Percentiles rank a stretch among this genome's conserved stretches.
Evolutionary conservation across 1,140 invertebrate genomes (phyloP).

Genomic region (Brachionus sp.): DNA sequence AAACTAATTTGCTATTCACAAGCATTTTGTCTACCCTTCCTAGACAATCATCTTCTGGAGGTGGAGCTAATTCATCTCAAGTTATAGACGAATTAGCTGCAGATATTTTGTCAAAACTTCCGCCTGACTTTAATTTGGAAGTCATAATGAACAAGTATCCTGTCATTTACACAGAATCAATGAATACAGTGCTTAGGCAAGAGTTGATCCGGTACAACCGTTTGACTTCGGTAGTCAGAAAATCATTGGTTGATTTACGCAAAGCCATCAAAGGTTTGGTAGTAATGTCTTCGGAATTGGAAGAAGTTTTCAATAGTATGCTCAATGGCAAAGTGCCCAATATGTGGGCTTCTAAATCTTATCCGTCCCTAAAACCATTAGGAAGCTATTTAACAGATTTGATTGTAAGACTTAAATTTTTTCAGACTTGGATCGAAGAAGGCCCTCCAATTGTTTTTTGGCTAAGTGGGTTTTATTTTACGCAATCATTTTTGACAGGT

Average conservation of each 20-base stretch:
- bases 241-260: slow-evolving; percentile 71
- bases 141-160: slow-evolving; percentile 51
- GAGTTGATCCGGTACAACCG: slow-evolving; percentile 83
- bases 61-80: slow-evolving; percentile 65
- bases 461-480: slow-evolving; percentile 59
- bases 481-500: slow-evolving; percentile 60
- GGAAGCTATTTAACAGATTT: slow-evolving; percentile 60
- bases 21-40: slow-evolving; percentile 81
- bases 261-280: slow-evolving; percentile 76
- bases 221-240: slow-evolving; percentile 69
- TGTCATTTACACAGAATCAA: slow-evolving; percentile 52
- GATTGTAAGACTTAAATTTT: slow-evolving; percentile 51
- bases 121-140: slow-evolving; percentile 70
- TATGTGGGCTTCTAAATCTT: slow-evolving; percentile 61
- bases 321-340: slow-evolving; percentile 73
- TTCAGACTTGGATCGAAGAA: not conserved
- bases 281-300: slow-evolving; percentile 79
- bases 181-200: slow-evolving; percentile 87
- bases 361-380: slow-evolving; percentile 59
- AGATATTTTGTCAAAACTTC: slow-evolving; percentile 71
- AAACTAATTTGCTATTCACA: slow-evolving; percentile 74
- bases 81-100: slow-evolving; percentile 65
- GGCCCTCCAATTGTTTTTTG: slow-evolving; percentile 52
- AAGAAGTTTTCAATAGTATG: slow-evolving; percentile 79
- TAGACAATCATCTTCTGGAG: slow-evolving; percentile 52